Percentiles rank a stretch among this genome's conserved stretches.
These are phyloP conservation scores for Drosophila prostipennis DNA, from an alignment of 2,888 invertebrate species.

Conservation along the genomic window DNA sequence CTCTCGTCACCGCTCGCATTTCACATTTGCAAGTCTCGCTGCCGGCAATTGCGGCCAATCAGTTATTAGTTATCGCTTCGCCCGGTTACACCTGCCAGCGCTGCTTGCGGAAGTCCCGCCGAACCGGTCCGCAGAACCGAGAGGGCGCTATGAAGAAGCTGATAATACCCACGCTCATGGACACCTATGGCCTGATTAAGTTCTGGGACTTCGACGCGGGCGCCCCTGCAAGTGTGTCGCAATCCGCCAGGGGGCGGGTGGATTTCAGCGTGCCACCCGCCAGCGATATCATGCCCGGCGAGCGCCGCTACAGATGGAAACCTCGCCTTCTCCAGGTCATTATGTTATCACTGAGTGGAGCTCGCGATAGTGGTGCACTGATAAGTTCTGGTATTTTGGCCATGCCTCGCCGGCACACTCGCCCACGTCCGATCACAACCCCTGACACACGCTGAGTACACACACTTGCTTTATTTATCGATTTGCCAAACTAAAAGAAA, in stretches of 20 bases:
- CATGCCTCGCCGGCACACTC: background rate
- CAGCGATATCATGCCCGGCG: conserved; percentile 42
- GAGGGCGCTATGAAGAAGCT: conserved; percentile 72
- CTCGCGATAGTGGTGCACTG: conserved; percentile 4
- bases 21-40: conserved; percentile 57
- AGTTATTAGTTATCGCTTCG: conserved; percentile 80
- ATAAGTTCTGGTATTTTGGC: conserved; percentile 27
- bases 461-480: conserved; percentile 24
- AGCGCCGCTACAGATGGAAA: conserved; percentile 55
- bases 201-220: conserved; percentile 81
- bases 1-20: conserved; percentile 16
- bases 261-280: conserved; percentile 43
- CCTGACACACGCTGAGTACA: background rate
- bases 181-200: conserved; percentile 79
- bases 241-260: conserved; percentile 4
- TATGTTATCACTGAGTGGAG: background rate
- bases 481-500: conserved; percentile 46
- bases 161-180: conserved; percentile 77
- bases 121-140: background rate
- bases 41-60: conserved; percentile 63
- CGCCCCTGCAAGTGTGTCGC: conserved; percentile 43
- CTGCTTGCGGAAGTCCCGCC: conserved; percentile 2
- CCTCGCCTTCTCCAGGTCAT: conserved; percentile 57
- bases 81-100: conserved; percentile 73
- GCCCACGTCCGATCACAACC: background rate